phyloP scores from a whole-genome alignment of 2,797 vertebrate species.

The Sylvia borin region DNA sequence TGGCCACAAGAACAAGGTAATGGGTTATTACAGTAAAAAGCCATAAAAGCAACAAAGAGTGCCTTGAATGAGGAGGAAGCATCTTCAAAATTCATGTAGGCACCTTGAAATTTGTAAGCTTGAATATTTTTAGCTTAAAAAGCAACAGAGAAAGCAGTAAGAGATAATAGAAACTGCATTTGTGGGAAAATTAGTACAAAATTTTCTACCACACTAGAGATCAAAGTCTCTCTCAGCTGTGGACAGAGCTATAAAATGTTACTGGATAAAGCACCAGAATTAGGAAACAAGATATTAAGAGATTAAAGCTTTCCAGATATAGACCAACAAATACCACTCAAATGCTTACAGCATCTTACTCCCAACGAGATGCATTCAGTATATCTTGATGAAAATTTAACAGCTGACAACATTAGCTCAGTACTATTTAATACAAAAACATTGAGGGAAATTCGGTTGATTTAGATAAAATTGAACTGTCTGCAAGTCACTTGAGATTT shows the following conservation, averaged over 20 bases:
- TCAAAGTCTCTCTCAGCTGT: slow-evolving; percentile 20
- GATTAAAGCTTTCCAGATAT: slow-evolving; percentile 16
- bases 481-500: background rate
- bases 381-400: background rate
- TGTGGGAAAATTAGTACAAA: background rate
- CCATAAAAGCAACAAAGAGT: background rate
- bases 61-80: background rate
- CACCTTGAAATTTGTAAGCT: background rate
- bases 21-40: background rate
- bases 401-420: background rate
- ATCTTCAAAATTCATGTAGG: background rate
- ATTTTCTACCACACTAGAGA: background rate
- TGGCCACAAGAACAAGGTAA: background rate
- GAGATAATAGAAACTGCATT: background rate
- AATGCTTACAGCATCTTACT: background rate
- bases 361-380: background rate
- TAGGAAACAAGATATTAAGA: slow-evolving; percentile 35
- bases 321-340: background rate
- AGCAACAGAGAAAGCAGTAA: background rate
- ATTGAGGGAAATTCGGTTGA: background rate
- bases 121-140: background rate
- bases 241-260: slow-evolving; percentile 17
- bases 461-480: background rate
- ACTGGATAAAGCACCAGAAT: slow-evolving; percentile 30
- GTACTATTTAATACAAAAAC: background rate